phyloP scores from a whole-genome alignment of 2,888 invertebrate species.

The Drosophila subsilvestris region DNA sequence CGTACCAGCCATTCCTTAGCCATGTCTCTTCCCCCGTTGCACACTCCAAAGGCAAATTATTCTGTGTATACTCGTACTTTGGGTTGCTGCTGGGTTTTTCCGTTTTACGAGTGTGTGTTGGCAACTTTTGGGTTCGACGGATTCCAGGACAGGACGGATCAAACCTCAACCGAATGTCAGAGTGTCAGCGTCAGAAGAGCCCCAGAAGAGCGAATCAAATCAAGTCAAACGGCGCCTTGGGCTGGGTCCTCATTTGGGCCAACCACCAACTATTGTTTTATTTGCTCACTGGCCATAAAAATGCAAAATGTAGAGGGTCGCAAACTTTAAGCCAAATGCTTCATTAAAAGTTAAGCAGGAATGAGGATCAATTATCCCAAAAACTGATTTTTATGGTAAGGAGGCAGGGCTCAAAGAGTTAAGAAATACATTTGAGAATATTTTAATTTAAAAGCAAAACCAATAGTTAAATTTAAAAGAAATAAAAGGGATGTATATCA shows the following conservation, averaged over 20 bases:
- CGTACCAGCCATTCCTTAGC: background rate
- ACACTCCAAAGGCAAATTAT: constrained; percentile 24
- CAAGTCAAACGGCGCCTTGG: constrained; percentile 32
- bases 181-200: background rate
- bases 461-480: no score
- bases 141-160: background rate
- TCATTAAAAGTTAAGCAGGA: constrained; percentile 43
- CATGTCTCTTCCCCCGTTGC: background rate
- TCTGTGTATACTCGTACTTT: constrained; percentile 11
- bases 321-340: constrained; percentile 26
- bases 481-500: no score
- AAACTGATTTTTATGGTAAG: no score
- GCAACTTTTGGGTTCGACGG: constrained; percentile 25
- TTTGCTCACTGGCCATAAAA: constrained; percentile 25
- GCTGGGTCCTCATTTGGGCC: constrained; percentile 17
- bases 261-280: constrained; percentile 41
- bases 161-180: constrained; percentile 5
- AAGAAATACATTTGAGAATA: no score
- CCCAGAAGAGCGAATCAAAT: constrained; percentile 21
- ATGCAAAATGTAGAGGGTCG: constrained; percentile 21
- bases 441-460: no score
- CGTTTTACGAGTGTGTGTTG: constrained; percentile 10
- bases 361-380: background rate
- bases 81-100: constrained; percentile 24
- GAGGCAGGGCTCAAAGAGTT: no score